These are phyloP conservation scores for Bombus haemorrhoidalis DNA, from an alignment of 1,140 invertebrate species.

Conservation along the genomic window DNA sequence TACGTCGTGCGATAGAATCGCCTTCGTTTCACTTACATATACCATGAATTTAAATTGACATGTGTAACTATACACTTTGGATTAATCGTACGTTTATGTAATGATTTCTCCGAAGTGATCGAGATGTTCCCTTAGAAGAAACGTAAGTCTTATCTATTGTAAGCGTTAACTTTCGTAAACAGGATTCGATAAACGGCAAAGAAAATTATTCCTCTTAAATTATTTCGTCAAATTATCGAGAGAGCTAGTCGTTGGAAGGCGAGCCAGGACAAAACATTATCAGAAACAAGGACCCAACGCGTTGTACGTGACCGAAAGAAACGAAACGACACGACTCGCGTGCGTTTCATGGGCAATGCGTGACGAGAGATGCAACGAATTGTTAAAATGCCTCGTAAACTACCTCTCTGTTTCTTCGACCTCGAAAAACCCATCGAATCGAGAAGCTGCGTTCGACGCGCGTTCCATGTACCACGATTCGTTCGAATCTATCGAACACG, in stretches of 20 bases:
- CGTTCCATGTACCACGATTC: not conserved
- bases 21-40: too few relatives aligned
- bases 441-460: not conserved
- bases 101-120: not conserved
- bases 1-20: too few relatives aligned
- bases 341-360: slow-evolving; percentile 2
- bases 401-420: not conserved
- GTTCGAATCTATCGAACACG: not conserved
- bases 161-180: not conserved
- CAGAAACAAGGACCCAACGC: not conserved
- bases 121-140: not conserved
- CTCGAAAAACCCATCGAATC: not conserved
- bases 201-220: not conserved
- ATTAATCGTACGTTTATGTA: not conserved
- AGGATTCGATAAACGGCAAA: not conserved
- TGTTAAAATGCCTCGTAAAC: slow-evolving; percentile 3
- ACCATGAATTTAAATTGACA: not conserved
- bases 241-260: not conserved
- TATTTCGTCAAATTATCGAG: not conserved
- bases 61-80: not conserved
- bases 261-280: slow-evolving; percentile 21
- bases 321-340: slow-evolving; percentile 2
- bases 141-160: not conserved
- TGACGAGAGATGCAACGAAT: slow-evolving; percentile 23
- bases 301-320: slow-evolving; percentile 15